Conservation (phyloP, 1,140 invertebrate genomes). For the Zaprionus ornatus region DNA sequence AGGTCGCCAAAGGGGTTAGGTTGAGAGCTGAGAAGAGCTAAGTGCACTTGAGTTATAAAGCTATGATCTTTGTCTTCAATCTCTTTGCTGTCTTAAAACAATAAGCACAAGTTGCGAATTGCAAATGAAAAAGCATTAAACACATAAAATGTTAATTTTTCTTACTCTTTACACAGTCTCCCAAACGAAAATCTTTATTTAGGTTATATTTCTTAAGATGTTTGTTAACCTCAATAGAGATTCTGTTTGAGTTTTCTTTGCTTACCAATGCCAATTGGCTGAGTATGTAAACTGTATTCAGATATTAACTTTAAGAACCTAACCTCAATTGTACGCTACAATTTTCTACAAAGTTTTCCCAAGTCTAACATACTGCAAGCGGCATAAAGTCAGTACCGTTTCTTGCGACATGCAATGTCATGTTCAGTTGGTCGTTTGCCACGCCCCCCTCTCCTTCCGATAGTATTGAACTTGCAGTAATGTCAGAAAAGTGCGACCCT, state of each 20-base stretch:
- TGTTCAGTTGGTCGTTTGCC: slow-evolving; percentile 16
- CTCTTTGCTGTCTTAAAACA: not conserved
- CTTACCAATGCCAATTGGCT: too few relatives aligned
- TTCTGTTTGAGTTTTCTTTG: not conserved
- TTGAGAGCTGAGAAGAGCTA: not conserved
- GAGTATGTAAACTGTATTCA: not conserved
- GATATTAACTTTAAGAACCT: not conserved
- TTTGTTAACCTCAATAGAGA: not conserved
- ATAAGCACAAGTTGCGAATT: not conserved
- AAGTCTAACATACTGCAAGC: slow-evolving; percentile 7
- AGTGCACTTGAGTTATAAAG: not conserved
- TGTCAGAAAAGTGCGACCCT: slow-evolving; percentile 36
- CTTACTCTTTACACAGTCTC: too few relatives aligned
- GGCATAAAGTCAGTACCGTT: not conserved
- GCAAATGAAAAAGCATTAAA: too few relatives aligned
- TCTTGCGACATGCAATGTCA: slow-evolving; percentile 13
- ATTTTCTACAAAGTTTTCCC: not conserved
- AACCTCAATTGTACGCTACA: not conserved
- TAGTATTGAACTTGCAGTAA: slow-evolving; percentile 10
- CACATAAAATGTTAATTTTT: too few relatives aligned
- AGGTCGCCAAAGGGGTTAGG: slow-evolving; percentile 8
- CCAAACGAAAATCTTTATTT: not conserved
- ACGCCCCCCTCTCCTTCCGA: slow-evolving; percentile 9
- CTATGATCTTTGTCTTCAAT: not conserved
- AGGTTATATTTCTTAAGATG: not conserved